phyloP scores from a whole-genome alignment of 2,888 invertebrate genomes.

The Agonopterix arenella region DNA sequence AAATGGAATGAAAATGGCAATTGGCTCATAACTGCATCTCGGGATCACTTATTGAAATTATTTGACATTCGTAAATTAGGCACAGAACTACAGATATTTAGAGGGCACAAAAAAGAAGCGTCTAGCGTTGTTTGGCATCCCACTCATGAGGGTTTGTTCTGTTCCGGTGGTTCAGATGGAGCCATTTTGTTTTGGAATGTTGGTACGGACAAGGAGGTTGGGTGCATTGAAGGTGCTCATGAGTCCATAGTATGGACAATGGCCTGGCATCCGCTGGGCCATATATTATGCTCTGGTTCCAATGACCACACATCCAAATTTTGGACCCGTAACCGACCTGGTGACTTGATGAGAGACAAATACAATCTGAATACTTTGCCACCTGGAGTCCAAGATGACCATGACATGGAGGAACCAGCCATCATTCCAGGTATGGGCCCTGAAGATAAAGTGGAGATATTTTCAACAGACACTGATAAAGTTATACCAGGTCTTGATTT shows the following conservation, averaged over 20 bases:
- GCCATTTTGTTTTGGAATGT: conserved; percentile 99
- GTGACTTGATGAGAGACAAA: conserved; percentile 98
- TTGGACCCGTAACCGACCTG: conserved; percentile 99
- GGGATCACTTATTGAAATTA: conserved; percentile 97
- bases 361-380: conserved; percentile 96
- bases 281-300: conserved; percentile 99
- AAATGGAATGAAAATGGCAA: conserved; percentile 99
- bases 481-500: conserved; percentile 93
- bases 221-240: conserved; percentile 98
- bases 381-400: conserved; percentile 80
- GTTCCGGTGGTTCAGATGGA: conserved; percentile 99
- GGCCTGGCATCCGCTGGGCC: conserved; percentile 99
- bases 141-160: conserved; percentile 96
- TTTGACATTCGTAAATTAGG: conserved; percentile 98
- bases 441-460: conserved; percentile 92
- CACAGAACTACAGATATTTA: conserved; percentile 97
- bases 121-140: conserved; percentile 99
- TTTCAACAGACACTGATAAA: conserved; percentile 76
- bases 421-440: conserved; percentile 98
- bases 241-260: conserved; percentile 99
- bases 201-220: conserved; percentile 98
- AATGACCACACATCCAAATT: conserved; percentile 99
- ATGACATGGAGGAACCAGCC: conserved; percentile 83
- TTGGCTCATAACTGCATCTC: conserved; percentile 98
- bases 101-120: conserved; percentile 99